These are phyloP conservation scores for Artibeus jamaicensis DNA, from an alignment of 2,797 vertebrate genomes.

Conservation along the genomic window DNA sequence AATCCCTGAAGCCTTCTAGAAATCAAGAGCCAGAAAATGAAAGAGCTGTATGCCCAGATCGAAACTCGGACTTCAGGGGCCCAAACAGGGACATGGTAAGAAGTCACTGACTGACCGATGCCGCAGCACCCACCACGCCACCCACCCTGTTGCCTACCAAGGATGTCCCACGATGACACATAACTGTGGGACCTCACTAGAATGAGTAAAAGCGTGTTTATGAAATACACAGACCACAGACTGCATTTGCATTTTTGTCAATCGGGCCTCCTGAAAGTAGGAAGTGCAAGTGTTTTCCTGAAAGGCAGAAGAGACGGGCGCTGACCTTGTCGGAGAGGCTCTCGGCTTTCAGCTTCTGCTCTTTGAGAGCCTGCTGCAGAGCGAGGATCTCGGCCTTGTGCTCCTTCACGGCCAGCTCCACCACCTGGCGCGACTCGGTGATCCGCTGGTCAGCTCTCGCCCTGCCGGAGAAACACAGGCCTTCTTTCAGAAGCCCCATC, in stretches of 20 bases:
- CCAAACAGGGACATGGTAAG: neutral
- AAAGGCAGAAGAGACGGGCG: neutral
- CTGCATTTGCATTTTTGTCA: neutral
- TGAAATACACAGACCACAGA: neutral
- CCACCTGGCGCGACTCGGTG: constrained; percentile 95
- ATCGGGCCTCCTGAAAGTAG: neutral
- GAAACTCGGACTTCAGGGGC: neutral
- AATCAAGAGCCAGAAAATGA: neutral
- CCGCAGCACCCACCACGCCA: neutral
- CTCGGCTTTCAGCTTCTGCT: constrained; percentile 98
- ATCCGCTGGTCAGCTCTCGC: constrained; percentile 93
- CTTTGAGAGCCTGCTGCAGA: constrained; percentile 96
- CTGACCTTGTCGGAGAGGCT: constrained; percentile 97
- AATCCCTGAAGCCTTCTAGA: neutral
- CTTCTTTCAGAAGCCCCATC: neutral
- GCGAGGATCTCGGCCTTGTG: constrained; percentile 97
- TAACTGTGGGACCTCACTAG: neutral
- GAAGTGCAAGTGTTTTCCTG: neutral
- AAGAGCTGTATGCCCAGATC: neutral
- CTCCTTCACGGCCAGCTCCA: constrained; percentile 96
- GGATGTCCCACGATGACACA: neutral
- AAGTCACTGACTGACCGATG: neutral
- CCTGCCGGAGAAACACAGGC: constrained; percentile 31
- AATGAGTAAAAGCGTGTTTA: neutral
- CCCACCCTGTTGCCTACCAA: neutral